Base-by-base conservation (phyloP, 2,113 vertebrate species). In the Raja brachyura region DNA sequence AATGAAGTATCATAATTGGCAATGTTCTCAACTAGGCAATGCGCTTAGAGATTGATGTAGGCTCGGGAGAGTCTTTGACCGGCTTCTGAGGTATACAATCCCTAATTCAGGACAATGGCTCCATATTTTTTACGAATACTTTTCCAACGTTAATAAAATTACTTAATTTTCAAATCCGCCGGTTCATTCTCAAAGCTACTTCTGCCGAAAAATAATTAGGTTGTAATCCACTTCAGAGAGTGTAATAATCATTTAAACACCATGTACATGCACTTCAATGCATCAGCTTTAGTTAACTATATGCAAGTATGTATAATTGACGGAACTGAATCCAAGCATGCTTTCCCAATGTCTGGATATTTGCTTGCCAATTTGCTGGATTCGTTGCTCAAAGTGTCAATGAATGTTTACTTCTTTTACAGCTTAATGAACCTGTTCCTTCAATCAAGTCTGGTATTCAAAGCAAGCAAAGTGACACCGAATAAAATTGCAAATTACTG, bases 171-270 rank as follows among this genome's bases (percentile, higher is more conserved):
- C 33, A 92, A 48, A 73, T 92, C 22, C 73, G 39, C 7, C 63
- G 73, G 66, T 73, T 92, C 73, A 54, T 92, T 92, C 90, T 61
- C 20, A 73, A 92, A 25, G 68, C 31, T 25, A 73, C 39, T 73
- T 39, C 90, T 92, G 66, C 33, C 33, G 22, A 70, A 31, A 90
- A 90, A 90, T 90, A 70, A 92, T 90, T 70, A 70, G 66, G 20
- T 48, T 90, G 20, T 33, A 90, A 90, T 92, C 33, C 22, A 74
- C 66, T 39, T 31, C 66, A 92, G 33, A 25, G 9, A 92, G 28
- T 90, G 20, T 73, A 92, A 92, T 74, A 92, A 92, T 92, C 22
- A 54, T n/a, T 92, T 54, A 73, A 73, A 85, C 73, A 22, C 66
- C 39, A n/a, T 54, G 16, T 28, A 59, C 54, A 59, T 22, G 25